Percentiles rank a stretch among this genome's conserved stretches.
Conservation (phyloP, 1,140 invertebrate genomes). For the Heterodera schachtii region DNA sequence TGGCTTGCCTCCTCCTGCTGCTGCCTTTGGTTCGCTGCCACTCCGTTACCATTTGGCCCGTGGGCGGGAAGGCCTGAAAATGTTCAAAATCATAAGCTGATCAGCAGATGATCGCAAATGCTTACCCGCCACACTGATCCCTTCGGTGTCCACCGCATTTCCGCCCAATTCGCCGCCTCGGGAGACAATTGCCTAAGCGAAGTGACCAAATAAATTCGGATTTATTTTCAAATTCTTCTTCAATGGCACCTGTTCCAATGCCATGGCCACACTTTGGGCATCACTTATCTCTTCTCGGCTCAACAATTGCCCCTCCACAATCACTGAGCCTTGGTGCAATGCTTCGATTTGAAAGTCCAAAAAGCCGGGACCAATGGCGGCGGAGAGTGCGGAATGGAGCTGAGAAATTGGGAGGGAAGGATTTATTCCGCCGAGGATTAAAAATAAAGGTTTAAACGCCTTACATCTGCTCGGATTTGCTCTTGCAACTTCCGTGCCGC, state of each 20-base stretch:
- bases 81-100: neutral
- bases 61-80: conserved; percentile 3
- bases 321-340: conserved; percentile 3
- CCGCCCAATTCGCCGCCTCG: conserved; percentile 17
- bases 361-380: neutral
- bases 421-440: no score
- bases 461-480: conserved; percentile 16
- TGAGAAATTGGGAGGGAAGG: neutral
- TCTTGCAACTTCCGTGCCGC: conserved; percentile 16
- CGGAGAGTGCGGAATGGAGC: neutral
- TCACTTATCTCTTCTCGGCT: conserved; percentile 11
- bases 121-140: neutral
- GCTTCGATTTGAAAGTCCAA: conserved; percentile 7
- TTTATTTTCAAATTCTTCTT: neutral
- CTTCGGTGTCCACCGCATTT: conserved; percentile 24
- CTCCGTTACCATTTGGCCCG: neutral
- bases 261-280: conserved; percentile 12
- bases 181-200: conserved; percentile 18
- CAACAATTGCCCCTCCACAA: conserved; percentile 21
- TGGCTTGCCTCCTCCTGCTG: conserved; percentile 3
- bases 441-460: neutral
- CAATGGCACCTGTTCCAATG: conserved; percentile 26
- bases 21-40: conserved; percentile 1
- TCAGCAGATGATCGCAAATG: neutral
- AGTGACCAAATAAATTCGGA: no score